phyloP scores from a whole-genome alignment of 2,113 vertebrate species.

The Xenotilapia flavipinnis region DNA sequence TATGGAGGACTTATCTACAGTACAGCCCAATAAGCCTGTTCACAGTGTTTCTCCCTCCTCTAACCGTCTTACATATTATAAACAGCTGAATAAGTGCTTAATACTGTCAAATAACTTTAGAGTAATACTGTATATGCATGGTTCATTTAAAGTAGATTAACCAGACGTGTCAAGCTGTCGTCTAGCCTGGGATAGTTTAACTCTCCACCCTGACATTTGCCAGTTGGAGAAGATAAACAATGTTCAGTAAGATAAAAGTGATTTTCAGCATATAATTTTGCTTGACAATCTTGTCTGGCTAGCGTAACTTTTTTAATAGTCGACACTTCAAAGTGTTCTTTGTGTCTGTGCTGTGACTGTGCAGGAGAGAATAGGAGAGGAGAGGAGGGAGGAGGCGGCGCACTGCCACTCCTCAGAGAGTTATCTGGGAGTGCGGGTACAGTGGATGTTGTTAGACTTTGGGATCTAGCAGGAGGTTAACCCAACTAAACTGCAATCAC shows the following conservation, averaged over 20 bases:
- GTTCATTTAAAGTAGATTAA: slow-evolving; percentile 34
- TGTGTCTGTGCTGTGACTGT: slow-evolving; percentile 27
- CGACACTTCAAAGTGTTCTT: slow-evolving; percentile 46
- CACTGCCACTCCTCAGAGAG: slow-evolving; percentile 15
- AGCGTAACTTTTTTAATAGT: slow-evolving; percentile 37
- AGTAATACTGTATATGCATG: not conserved
- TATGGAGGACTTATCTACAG: not conserved
- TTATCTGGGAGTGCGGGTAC: not conserved
- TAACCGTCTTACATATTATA: not conserved
- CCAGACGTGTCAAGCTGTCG: not conserved
- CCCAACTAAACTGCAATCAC: not conserved
- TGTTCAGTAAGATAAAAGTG: slow-evolving; percentile 32
- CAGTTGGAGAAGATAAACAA: slow-evolving; percentile 30
- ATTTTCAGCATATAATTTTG: slow-evolving; percentile 34
- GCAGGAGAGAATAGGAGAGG: not conserved
- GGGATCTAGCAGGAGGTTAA: not conserved
- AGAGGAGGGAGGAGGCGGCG: not conserved
- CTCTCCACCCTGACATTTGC: slow-evolving; percentile 9
- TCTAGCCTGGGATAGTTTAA: slow-evolving; percentile 12
- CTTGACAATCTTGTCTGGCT: slow-evolving; percentile 35
- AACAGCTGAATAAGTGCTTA: not conserved
- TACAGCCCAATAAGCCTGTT: not conserved
- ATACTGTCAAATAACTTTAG: not conserved
- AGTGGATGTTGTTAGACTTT: not conserved
- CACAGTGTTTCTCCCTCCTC: not conserved